Evolutionary conservation across 2,113 vertebrate species (phyloP).

Genomic region (Sminthopsis crassicaudata): DNA sequence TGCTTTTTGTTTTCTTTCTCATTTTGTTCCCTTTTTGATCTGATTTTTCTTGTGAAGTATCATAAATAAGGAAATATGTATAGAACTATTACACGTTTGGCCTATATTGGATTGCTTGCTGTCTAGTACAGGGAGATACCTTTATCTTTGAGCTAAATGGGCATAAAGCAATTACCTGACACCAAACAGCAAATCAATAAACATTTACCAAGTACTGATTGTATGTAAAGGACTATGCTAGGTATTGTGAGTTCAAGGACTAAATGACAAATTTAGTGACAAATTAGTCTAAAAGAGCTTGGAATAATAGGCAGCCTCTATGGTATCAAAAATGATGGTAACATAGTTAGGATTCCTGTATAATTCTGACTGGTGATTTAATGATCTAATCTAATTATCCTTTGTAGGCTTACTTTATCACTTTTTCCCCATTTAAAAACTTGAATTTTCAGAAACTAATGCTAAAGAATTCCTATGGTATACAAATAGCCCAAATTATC

Average conservation of each 20-base stretch:
- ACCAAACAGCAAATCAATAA: neutral
- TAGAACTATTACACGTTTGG: no score
- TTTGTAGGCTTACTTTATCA: neutral
- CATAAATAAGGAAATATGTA: no score
- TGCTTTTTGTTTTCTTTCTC: no score
- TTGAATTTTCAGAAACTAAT: neutral
- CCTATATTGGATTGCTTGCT: no score
- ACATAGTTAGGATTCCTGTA: neutral
- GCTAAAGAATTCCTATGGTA: neutral
- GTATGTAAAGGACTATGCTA: neutral
- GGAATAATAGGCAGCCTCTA: neutral
- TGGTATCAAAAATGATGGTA: neutral
- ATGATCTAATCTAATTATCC: neutral
- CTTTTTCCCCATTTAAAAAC: slow-evolving; percentile 4
- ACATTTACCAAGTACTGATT: neutral
- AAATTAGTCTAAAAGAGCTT: neutral
- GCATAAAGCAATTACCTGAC: neutral
- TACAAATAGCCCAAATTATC: neutral
- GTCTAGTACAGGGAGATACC: no score
- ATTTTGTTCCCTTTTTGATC: no score
- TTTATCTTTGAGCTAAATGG: neutral
- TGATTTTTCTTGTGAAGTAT: no score
- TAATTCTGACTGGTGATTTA: neutral
- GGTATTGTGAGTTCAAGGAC: neutral
- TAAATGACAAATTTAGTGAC: neutral